Conservation (phyloP, 1,140 invertebrate species). For the Zaprionus kolodkinae region DNA sequence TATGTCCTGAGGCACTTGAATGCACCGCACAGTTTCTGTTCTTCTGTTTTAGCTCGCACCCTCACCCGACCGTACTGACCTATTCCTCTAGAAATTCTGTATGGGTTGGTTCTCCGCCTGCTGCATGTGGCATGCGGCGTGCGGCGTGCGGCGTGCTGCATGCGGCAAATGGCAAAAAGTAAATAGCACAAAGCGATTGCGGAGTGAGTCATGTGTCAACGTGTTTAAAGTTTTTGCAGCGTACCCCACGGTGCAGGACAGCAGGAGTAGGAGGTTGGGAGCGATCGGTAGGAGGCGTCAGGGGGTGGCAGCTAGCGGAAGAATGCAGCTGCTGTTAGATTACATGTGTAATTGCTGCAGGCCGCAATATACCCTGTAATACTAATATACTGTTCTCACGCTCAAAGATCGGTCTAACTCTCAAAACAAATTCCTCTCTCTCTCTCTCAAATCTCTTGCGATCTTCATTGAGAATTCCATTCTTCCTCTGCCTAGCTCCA, state of each 20-base stretch:
- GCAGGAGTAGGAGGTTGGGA: too few species aligned
- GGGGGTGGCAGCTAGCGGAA: not conserved
- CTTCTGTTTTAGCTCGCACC: conserved; percentile 37
- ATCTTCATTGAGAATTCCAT: too few species aligned
- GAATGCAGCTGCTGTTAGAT: conserved; percentile 21
- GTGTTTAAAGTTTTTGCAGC: conserved; percentile 39
- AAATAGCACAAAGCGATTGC: conserved; percentile 51
- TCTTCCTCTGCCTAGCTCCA: too few species aligned
- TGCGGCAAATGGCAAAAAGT: conserved; percentile 47
- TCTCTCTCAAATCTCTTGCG: too few species aligned
- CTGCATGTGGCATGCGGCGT: too few species aligned
- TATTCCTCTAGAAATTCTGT: conserved; percentile 78
- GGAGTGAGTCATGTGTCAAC: conserved; percentile 54
- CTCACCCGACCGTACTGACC: conserved; percentile 75
- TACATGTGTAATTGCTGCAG: not conserved
- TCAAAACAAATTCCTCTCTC: too few species aligned
- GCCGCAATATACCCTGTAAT: not conserved
- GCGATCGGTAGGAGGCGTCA: not conserved
- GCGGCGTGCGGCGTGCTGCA: conserved; percentile 1
- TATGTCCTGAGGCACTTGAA: conserved; percentile 47
- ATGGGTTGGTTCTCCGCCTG: conserved; percentile 51
- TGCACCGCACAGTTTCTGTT: conserved; percentile 4
- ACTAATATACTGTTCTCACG: too few species aligned
- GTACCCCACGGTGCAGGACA: not conserved
- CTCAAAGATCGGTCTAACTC: too few species aligned